phyloP scores from a whole-genome alignment of 2,797 vertebrate species.

The Phoebastria nigripes region DNA sequence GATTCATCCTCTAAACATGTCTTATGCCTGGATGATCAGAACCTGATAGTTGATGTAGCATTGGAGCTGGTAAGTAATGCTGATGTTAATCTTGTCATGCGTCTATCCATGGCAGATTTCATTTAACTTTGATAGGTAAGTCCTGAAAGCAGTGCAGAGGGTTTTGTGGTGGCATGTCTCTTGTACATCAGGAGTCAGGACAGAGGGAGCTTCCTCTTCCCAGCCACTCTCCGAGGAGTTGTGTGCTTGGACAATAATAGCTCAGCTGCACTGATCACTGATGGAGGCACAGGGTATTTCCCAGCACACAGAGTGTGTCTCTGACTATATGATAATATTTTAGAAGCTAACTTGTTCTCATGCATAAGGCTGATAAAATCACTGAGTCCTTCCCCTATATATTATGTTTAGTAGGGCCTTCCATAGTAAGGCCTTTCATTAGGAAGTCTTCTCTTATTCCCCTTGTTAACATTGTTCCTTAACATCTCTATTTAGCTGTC shows the following conservation, averaged over 20 bases:
- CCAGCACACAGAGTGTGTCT: background rate
- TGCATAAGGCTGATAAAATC: background rate
- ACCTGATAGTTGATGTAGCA: constrained; percentile 75
- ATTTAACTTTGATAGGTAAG: background rate
- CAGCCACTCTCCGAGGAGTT: background rate
- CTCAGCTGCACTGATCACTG: background rate
- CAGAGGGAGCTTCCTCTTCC: background rate
- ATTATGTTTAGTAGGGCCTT: background rate
- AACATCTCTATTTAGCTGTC: background rate
- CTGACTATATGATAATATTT: background rate
- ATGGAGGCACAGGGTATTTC: background rate
- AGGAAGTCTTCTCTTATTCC: background rate
- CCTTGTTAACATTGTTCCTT: background rate
- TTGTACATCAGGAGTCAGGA: background rate
- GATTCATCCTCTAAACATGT: constrained; percentile 73
- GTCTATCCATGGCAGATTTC: background rate
- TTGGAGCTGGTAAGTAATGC: constrained; percentile 80
- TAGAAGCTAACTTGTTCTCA: background rate
- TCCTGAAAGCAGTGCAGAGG: background rate
- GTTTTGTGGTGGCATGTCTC: background rate
- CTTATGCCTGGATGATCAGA: constrained; percentile 79
- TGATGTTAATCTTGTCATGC: background rate
- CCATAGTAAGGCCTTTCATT: background rate
- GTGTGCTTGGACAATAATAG: background rate
- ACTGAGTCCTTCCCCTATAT: background rate